phyloP scores from a whole-genome alignment of 2,888 invertebrate genomes.

The Drosophila yooni region DNA sequence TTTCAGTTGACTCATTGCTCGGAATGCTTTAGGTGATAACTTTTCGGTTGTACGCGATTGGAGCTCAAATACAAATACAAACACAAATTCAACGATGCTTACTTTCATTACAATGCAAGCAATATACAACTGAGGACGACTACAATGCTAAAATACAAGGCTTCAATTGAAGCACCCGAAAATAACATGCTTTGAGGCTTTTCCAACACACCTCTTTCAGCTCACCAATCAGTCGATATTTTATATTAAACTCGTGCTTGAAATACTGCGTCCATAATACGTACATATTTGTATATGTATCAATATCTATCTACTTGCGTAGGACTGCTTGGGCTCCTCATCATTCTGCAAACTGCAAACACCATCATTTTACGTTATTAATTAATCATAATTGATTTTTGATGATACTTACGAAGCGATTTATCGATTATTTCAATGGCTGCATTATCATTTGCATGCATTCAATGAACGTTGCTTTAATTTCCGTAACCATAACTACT shows the following conservation, averaged over 20 bases:
- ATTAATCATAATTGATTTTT: slow-evolving; percentile 24
- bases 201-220: slow-evolving; percentile 33
- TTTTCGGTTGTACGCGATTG: slow-evolving; percentile 63
- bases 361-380: slow-evolving; percentile 16
- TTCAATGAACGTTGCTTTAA: slow-evolving; percentile 50
- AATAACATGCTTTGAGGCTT: slow-evolving; percentile 32
- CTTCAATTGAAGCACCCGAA: slow-evolving; percentile 44
- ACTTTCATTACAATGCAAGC: slow-evolving; percentile 59
- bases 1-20: slow-evolving; percentile 77
- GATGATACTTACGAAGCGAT: slow-evolving; percentile 3
- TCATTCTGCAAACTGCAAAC: slow-evolving; percentile 35
- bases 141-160: slow-evolving; percentile 42
- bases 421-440: slow-evolving; percentile 52
- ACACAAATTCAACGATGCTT: slow-evolving; percentile 54
- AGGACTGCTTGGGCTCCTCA: slow-evolving; percentile 60
- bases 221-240: slow-evolving; percentile 50
- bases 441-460: slow-evolving; percentile 73
- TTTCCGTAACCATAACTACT: slow-evolving; percentile 29
- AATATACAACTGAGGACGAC: slow-evolving; percentile 48
- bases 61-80: slow-evolving; percentile 53
- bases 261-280: slow-evolving; percentile 13
- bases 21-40: slow-evolving; percentile 79
- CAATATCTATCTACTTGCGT: slow-evolving; percentile 32
- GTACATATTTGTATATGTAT: slow-evolving; percentile 12
- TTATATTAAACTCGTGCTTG: slow-evolving; percentile 38